phyloP scores from a whole-genome alignment of 2,888 invertebrate genomes.

The Lacanobia oleracea region DNA sequence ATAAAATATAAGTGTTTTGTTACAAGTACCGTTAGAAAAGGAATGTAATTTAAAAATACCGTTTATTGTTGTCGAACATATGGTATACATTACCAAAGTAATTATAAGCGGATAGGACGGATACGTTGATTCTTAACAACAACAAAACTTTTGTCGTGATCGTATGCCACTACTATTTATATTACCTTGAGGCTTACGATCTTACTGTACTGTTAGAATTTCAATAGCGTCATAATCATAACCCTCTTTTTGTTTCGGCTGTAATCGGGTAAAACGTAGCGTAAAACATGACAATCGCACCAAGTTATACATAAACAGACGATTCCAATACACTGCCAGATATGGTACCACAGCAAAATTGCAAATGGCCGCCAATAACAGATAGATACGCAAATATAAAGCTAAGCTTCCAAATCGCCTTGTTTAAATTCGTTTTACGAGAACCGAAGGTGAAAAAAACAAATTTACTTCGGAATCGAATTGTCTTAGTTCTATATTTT shows the following conservation, averaged over 20 bases:
- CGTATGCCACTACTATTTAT: no score
- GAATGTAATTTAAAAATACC: no score
- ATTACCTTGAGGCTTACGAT: no score
- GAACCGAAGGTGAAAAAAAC: conserved; percentile 67
- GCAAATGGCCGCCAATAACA: conserved; percentile 49
- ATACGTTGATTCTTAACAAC: no score
- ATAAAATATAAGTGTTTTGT: neutral
- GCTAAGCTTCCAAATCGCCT: conserved; percentile 52
- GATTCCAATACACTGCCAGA: conserved; percentile 23
- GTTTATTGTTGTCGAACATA: no score
- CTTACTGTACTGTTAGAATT: no score
- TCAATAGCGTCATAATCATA: no score
- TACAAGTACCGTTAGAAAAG: no score
- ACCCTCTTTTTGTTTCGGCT: no score
- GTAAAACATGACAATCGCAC: neutral
- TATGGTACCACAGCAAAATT: conserved; percentile 27
- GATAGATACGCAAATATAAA: conserved; percentile 46
- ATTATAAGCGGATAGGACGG: no score
- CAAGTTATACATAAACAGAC: conserved; percentile 20
- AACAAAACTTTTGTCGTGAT: no score
- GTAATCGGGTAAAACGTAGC: neutral
- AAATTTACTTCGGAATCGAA: conserved; percentile 69
- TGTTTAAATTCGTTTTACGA: conserved; percentile 61
- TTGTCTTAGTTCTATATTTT: conserved; percentile 70
- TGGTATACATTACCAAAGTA: no score